Conservation (phyloP, 2,113 vertebrate genomes). For the Brachypteracias leptosomus region DNA sequence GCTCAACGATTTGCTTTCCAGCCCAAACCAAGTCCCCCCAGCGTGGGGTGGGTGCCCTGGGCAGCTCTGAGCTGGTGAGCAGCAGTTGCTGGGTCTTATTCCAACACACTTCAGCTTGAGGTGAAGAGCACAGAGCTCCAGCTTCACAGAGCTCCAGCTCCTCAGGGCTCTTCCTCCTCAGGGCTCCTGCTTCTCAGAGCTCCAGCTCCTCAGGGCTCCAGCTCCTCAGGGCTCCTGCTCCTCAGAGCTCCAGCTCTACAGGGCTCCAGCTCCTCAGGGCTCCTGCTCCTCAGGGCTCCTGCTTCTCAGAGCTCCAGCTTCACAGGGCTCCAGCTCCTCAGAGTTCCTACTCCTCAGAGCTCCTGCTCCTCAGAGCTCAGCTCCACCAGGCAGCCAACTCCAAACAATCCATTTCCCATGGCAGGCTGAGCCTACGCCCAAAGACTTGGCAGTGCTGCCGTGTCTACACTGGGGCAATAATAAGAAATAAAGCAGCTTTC, state of each 20-base stretch:
- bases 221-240: too few relatives aligned
- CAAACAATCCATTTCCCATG: not conserved
- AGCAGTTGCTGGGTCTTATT: not conserved
- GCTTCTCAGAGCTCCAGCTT: too few relatives aligned
- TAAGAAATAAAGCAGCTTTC: not conserved
- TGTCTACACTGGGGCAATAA: not conserved
- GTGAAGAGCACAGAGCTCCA: not conserved
- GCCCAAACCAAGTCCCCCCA: not conserved
- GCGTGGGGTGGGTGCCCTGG: not conserved
- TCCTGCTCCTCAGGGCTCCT: too few relatives aligned
- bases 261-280: not conserved
- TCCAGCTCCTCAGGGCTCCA: not conserved
- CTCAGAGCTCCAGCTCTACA: too few relatives aligned
- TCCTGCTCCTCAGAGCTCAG: too few relatives aligned
- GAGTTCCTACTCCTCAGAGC: too few relatives aligned
- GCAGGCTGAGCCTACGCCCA: slow-evolving; percentile 16
- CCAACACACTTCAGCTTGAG: not conserved
- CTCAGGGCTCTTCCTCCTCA: too few relatives aligned
- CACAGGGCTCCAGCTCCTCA: not conserved
- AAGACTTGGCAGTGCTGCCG: not conserved
- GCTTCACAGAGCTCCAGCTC: too few relatives aligned
- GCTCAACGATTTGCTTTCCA: not conserved
- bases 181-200: not conserved
- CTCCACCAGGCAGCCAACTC: not conserved
- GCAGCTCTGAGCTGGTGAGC: not conserved